Percentiles rank a stretch among this genome's conserved stretches.
phyloP scores from a whole-genome alignment of 2,797 vertebrate species.

The Helicolenus hilgendorfi region DNA sequence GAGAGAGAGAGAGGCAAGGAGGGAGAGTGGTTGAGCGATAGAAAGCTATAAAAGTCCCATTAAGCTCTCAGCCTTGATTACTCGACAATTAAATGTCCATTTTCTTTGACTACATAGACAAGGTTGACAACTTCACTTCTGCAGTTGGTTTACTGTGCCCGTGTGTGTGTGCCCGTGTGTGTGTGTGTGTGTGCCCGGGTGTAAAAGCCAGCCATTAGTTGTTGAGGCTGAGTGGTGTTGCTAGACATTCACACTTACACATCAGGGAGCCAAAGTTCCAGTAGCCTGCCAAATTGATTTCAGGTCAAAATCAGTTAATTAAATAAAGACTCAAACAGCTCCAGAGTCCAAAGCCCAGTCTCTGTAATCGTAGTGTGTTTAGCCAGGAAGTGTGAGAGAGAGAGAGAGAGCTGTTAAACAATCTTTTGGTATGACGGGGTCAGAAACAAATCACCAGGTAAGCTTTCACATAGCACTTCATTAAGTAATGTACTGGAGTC shows the following conservation, averaged over 20 bases:
- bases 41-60: conserved; percentile 81
- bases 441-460: neutral
- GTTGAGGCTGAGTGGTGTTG: conserved; percentile 49
- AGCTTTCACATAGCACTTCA: neutral
- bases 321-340: conserved; percentile 53
- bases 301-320: conserved; percentile 66
- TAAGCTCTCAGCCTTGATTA: conserved; percentile 83
- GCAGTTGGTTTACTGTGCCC: conserved; percentile 47
- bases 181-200: neutral
- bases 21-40: conserved; percentile 49
- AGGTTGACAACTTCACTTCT: conserved; percentile 61
- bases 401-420: conserved; percentile 5
- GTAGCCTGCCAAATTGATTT: conserved; percentile 60
- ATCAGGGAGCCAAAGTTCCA: conserved; percentile 49
- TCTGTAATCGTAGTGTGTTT: conserved; percentile 28
- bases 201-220: conserved; percentile 56
- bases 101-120: conserved; percentile 78
- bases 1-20: conserved; percentile 17
- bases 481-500: neutral
- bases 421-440: conserved; percentile 5
- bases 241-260: conserved; percentile 36
- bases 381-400: neutral
- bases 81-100: conserved; percentile 84
- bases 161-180: conserved; percentile 1
- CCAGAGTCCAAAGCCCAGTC: conserved; percentile 17